Conservation (phyloP, 2,888 invertebrate genomes). For the Agrochola litura region DNA sequence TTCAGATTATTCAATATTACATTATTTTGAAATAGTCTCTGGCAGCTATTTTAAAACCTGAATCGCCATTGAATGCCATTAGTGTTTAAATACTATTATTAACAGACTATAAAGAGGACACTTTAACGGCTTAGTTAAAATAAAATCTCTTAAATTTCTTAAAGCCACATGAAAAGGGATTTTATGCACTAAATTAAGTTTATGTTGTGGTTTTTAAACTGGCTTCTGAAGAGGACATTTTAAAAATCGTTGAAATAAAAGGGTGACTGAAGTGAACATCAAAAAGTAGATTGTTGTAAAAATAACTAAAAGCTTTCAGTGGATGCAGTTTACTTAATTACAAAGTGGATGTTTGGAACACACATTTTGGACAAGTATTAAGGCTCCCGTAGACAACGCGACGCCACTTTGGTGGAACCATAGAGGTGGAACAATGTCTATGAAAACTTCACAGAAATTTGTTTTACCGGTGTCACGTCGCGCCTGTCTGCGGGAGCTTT, state of each 20-base stretch:
- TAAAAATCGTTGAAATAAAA: slow-evolving; percentile 62
- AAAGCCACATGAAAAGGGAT: slow-evolving; percentile 53
- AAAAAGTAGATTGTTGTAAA: slow-evolving; percentile 66
- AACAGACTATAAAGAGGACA: slow-evolving; percentile 49
- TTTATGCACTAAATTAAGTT: slow-evolving; percentile 53
- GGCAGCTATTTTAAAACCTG: slow-evolving; percentile 27
- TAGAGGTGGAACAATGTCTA: no score
- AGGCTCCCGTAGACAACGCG: no score
- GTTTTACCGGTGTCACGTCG: no score
- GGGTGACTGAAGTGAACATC: slow-evolving; percentile 60
- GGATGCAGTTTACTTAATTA: slow-evolving; percentile 67
- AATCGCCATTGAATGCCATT: slow-evolving; percentile 38
- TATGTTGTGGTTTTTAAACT: slow-evolving; percentile 48
- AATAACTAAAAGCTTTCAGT: slow-evolving; percentile 74
- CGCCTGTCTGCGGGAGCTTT: no score
- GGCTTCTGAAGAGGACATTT: slow-evolving; percentile 49
- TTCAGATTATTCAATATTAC: slow-evolving; percentile 26
- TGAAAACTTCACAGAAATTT: no score
- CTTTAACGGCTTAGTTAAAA: slow-evolving; percentile 57
- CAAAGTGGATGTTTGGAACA: slow-evolving; percentile 64
- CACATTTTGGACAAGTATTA: slow-evolving; percentile 29
- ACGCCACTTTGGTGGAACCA: no score
- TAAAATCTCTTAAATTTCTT: slow-evolving; percentile 52
- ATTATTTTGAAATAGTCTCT: slow-evolving; percentile 31
- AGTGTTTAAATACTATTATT: slow-evolving; percentile 54